Percentiles rank a stretch among this genome's conserved stretches.
Conservation (phyloP, 2,797 vertebrate species). For the Anas bahamensis region DNA sequence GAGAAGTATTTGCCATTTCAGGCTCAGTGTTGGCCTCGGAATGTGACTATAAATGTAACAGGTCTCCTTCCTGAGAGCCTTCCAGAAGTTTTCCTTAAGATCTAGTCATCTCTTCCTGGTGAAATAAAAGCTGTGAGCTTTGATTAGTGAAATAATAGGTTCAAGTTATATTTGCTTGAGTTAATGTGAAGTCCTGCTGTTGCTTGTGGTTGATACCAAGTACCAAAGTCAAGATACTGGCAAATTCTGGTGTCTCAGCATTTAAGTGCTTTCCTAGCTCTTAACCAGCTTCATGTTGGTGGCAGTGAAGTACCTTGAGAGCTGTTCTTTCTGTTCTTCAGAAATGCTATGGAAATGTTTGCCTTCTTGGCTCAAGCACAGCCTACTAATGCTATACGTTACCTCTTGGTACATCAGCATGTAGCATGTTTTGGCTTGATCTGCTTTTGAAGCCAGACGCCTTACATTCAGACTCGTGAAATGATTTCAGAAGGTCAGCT, state of each 20-base stretch:
- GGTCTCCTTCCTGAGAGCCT: neutral
- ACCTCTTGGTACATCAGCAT: neutral
- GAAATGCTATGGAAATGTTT: slow-evolving; percentile 19
- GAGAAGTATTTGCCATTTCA: neutral
- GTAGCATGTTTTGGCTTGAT: neutral
- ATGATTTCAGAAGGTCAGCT: neutral
- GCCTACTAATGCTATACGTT: neutral
- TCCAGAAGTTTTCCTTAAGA: neutral
- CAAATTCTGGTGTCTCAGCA: neutral
- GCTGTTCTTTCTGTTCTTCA: slow-evolving; percentile 32
- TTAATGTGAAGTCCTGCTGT: neutral
- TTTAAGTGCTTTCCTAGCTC: neutral
- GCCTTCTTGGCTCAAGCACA: slow-evolving; percentile 5
- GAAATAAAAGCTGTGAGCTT: neutral
- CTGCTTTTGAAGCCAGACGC: slow-evolving; percentile 4
- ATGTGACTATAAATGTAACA: neutral
- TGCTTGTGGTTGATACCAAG: neutral
- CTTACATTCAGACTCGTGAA: neutral
- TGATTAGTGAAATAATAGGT: neutral
- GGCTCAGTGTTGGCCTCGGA: neutral
- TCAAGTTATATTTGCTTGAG: neutral
- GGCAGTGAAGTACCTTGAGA: neutral
- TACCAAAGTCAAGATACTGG: neutral
- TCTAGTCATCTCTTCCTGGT: neutral
- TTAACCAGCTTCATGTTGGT: neutral